Conservation (phyloP, 1,140 invertebrate genomes). For the Cotesia vestalis region DNA sequence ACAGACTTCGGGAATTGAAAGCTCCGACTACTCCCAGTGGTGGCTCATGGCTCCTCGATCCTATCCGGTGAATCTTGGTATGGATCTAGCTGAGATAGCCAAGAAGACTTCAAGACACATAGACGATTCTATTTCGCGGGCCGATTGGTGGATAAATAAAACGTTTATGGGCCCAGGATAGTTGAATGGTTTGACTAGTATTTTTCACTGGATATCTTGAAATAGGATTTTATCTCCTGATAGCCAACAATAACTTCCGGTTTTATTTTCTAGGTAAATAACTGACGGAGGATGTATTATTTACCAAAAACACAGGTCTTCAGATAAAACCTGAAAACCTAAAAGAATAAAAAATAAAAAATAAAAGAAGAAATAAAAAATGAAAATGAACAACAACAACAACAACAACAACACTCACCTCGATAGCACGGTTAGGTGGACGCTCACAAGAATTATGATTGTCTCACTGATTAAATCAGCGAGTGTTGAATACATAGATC, state of each 20-base stretch:
- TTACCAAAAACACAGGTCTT: no score
- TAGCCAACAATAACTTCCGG: constrained; percentile 24
- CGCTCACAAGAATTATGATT: no score
- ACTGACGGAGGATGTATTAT: not conserved
- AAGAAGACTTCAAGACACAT: no score
- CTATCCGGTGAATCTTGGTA: constrained; percentile 47
- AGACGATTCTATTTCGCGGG: constrained; percentile 49
- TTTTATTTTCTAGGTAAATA: not conserved
- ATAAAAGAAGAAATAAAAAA: no score
- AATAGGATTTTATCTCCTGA: constrained; percentile 54
- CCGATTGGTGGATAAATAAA: constrained; percentile 45
- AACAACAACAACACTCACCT: no score
- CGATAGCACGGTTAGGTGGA: no score
- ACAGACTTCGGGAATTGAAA: constrained; percentile 42
- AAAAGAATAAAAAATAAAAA: no score
- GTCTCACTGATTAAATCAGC: no score
- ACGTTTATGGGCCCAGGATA: constrained; percentile 52
- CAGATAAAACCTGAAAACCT: no score
- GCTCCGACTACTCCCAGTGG: constrained; percentile 44
- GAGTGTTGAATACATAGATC: no score
- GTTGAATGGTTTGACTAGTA: constrained; percentile 12
- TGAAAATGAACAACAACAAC: no score
- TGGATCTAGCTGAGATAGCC: constrained; percentile 39
- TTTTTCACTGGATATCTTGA: constrained; percentile 39
- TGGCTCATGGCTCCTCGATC: constrained; percentile 16